phyloP scores from a whole-genome alignment of 53 echinoderm and acorn worm species.

The Arbacia lixula region DNA sequence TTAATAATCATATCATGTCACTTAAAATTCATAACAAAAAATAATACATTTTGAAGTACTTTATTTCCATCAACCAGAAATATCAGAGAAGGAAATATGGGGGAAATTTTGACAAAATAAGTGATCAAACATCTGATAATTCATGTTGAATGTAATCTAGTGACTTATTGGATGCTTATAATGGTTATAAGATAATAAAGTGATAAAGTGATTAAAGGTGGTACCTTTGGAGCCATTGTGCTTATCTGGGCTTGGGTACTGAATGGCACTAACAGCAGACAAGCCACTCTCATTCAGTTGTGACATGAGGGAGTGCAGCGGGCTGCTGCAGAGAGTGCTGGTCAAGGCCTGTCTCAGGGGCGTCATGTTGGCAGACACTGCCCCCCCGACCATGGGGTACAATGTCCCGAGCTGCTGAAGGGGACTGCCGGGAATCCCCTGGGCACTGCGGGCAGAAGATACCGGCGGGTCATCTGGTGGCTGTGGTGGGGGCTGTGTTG shows the following conservation, averaged over 20 bases:
- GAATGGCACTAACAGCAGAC: slow-evolving; percentile 61
- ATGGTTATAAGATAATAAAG: too few species aligned
- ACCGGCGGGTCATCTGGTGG: background rate
- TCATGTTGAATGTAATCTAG: too few species aligned
- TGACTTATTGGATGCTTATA: too few species aligned
- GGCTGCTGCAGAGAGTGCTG: slow-evolving; percentile 52
- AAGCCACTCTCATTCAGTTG: slow-evolving; percentile 65
- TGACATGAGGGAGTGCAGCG: slow-evolving; percentile 44
- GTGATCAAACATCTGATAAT: too few species aligned
- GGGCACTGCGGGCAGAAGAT: background rate
- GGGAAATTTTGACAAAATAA: too few species aligned
- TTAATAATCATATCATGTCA: too few species aligned
- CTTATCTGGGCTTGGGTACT: slow-evolving; percentile 70
- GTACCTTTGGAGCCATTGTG: slow-evolving; percentile 51
- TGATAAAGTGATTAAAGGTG: too few species aligned
- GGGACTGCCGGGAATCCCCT: slow-evolving; percentile 2
- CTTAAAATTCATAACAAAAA: too few species aligned
- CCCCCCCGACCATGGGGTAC: background rate
- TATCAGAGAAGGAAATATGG: too few species aligned
- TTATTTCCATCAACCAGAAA: too few species aligned
- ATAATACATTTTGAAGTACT: too few species aligned
- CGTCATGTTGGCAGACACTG: slow-evolving; percentile 5
- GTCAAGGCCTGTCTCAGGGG: slow-evolving; percentile 46
- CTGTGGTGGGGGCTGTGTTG: background rate
- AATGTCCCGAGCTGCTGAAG: background rate